These are phyloP conservation scores for Gerris lacustris DNA, from an alignment of 2,888 invertebrate genomes.

Conservation along the genomic window DNA sequence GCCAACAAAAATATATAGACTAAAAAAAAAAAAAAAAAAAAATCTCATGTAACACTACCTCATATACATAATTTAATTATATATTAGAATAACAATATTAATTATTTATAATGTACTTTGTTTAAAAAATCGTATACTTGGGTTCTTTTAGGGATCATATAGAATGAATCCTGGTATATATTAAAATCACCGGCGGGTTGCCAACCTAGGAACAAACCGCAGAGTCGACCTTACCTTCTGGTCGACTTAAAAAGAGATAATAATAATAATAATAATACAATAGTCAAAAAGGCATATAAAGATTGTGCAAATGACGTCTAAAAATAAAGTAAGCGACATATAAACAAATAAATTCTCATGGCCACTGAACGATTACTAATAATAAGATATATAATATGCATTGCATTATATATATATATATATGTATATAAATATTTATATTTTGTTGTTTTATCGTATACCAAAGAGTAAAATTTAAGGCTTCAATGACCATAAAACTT, in stretches of 20 bases:
- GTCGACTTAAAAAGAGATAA: constrained; percentile 22
- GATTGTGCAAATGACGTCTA: constrained; percentile 29
- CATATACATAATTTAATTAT: constrained; percentile 22
- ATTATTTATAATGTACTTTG: constrained; percentile 21
- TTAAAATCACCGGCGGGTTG: constrained; percentile 28
- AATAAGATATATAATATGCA: background rate
- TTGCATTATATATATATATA: background rate
- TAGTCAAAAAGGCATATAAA: constrained; percentile 28
- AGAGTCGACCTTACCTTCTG: constrained; percentile 21
- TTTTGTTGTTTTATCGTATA: constrained; percentile 4
- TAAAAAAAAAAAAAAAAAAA: constrained; percentile 23
- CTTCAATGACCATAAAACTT: constrained; percentile 24
- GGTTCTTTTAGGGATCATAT: constrained; percentile 38
- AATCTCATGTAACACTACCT: constrained; percentile 27
- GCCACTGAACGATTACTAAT: background rate
- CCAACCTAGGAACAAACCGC: constrained; percentile 25
- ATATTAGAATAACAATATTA: constrained; percentile 30
- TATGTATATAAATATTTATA: constrained; percentile 3
- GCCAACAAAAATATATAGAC: constrained; percentile 17
- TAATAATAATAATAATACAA: background rate
- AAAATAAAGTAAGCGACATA: constrained; percentile 29
- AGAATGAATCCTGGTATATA: constrained; percentile 30
- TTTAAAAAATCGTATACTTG: constrained; percentile 42
- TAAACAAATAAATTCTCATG: constrained; percentile 18
- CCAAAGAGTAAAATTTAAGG: constrained; percentile 9